Base-by-base conservation (phyloP, 2,888 invertebrate species). In the Drosophila borealis region DNA sequence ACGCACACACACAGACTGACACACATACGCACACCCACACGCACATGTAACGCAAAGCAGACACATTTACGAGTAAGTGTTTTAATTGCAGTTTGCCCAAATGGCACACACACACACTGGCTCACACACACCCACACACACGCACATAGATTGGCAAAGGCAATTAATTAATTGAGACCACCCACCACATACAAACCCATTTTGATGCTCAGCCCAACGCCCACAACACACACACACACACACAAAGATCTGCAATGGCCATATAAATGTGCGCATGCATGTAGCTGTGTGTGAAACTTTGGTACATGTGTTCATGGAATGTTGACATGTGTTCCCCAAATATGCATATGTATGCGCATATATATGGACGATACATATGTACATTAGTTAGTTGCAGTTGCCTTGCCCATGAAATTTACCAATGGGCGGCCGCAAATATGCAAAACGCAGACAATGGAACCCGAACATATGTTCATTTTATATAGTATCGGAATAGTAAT, bases 241-340 rank as follows among this genome's bases (percentile, higher is more conserved):
- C 42, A 41, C 53, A 49, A 44, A 57, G 66, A 70, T 78, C 78
- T 73, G 80, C 60, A 69, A 66, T 70, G 59, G 68, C 54, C 34
- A 54, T 39, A 68, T 53, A 42, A 37, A 41, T 45, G 53, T 41
- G 45, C 60, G 39, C 48, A 57, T 62, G 50, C 49, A 37, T 62
- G 49, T 50, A 50, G 66, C 55, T 71, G 48, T 50, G 37, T 48
- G 68, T 65, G 59, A 41, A 44, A 72, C 70, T 60, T 74, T 70
- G 74, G 63, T 88, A 86, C 85, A 86, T 85, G 84, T 86, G 85
- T 86, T 83, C 87, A 86, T 86, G 84, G 74, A 88, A 86, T 86
- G 85, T 86, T 87, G 89, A 86, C 85, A 86, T 84, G 89, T 86
- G 85, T 86, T 85, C 79, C 81, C 88, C 87, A 88, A 86, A 88